Evolutionary conservation across 2,888 invertebrate species (phyloP).

Genomic region (Megaustenia siamemsis): DNA sequence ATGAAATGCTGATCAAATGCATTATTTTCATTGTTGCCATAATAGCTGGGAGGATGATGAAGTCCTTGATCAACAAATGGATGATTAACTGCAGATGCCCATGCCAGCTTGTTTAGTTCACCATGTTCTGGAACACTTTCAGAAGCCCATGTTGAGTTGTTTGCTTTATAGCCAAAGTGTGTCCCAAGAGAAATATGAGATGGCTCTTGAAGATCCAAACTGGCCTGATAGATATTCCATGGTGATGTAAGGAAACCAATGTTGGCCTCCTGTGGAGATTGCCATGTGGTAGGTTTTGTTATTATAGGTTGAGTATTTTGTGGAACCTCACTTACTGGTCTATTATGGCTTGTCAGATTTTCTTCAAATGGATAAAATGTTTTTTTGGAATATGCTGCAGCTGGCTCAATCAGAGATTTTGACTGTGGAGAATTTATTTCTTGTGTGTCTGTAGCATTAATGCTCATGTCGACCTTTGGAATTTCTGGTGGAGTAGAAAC

Average conservation of each 20-base stretch:
- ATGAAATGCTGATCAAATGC: background rate
- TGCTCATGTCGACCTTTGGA: background rate
- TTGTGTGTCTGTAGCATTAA: background rate
- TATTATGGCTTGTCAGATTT: background rate
- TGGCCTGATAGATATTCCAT: background rate
- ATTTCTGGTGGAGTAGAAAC: background rate
- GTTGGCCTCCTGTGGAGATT: background rate
- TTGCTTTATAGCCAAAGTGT: constrained; percentile 33
- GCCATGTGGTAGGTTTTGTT: background rate
- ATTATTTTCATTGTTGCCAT: background rate
- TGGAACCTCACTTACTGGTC: background rate
- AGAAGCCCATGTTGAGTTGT: constrained; percentile 17
- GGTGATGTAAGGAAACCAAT: constrained; percentile 16
- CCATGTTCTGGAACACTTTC: background rate
- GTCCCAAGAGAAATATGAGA: constrained; percentile 29
- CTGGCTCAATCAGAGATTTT: background rate
- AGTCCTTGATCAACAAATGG: background rate
- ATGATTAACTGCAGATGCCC: background rate
- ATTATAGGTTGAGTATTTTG: background rate
- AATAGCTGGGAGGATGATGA: background rate
- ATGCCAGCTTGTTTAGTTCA: background rate
- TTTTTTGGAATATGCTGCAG: background rate
- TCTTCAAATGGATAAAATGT: background rate
- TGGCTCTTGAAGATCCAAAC: background rate
- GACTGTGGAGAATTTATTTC: background rate